A percentile compares a stretch with the other conserved stretches of the same genome.
Evolutionary conservation across 2,797 vertebrate genomes (phyloP).

Genomic region (Simalia tracyae): DNA sequence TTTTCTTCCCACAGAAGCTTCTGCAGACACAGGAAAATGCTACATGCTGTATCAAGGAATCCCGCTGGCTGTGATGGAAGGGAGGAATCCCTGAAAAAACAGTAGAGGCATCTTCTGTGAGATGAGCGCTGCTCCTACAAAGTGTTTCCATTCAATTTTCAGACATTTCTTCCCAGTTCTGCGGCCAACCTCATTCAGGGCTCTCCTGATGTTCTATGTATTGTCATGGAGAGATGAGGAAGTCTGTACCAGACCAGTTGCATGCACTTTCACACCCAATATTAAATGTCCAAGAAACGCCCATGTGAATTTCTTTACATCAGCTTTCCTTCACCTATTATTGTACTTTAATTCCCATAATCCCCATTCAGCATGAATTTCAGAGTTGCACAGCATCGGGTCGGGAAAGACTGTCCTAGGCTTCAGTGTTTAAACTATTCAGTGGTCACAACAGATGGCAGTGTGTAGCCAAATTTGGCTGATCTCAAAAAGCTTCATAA

Average conservation of each 20-base stretch:
- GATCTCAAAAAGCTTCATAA: background rate
- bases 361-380: background rate
- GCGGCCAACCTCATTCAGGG: background rate
- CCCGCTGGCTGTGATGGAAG: background rate
- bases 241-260: background rate
- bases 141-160: background rate
- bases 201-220: background rate
- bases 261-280: background rate
- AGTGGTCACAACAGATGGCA: background rate
- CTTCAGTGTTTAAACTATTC: background rate
- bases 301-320: background rate
- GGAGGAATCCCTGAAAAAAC: background rate
- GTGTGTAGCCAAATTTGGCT: background rate
- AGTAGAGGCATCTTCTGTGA: background rate
- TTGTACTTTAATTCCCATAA: background rate
- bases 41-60: background rate
- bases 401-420: background rate
- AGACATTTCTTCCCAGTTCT: background rate
- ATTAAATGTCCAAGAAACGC: background rate
- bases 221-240: background rate
- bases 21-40: background rate
- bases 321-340: background rate
- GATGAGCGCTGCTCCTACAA: background rate
- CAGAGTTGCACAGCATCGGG: background rate
- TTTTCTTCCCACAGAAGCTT: background rate